Base-by-base conservation (phyloP, 2,113 vertebrate genomes). In the human (Homo sapiens) region DNA sequence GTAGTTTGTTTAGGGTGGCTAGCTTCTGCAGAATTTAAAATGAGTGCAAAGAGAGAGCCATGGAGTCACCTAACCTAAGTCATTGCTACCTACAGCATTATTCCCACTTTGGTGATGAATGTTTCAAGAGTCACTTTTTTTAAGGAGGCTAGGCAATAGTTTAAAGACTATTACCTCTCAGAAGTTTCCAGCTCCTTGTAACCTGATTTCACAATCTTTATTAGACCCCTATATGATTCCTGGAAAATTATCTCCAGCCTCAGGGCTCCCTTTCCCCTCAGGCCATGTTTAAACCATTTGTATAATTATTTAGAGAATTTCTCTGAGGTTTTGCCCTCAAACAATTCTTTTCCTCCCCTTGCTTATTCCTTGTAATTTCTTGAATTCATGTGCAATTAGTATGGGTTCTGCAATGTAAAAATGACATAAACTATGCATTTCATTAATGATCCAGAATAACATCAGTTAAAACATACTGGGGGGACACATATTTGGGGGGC, bases 111-210 rank as follows among this genome's bases (percentile, higher is more conserved):
- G 16, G 30, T 43, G 84, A 72, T 57, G 50, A 78, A 81, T 85
- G 11, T 13, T 64, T 95, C 40, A 66, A 66, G 61, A 94, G 10
- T 0, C 30, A 35, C 68, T 73, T n/a, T 73, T 30, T 61, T 94
- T 25, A 64, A 87, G 43, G 68, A 90, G 23, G 45, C n/a, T 52
- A 64, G 73, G 35, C 8, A 32, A 5, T 14, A 45, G 8, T 93
- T 30, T 86, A 70, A 88, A 72, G 32, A 72, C 23, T n/a, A 8
- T 79, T 84, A 30, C n/a, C 9, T 84, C 27, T 93, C 73, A 94
- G 43, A 98, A 81, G n/a, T 79, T 90, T 72, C 85, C 64, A 93
- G 40, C 35, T 96, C 40, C 40, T 61, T 93, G 27, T 96, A 70
- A 66, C 43, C 84, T 81, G 30, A 93, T 88, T 91, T 64, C 23